Base-by-base conservation (phyloP, 92 coral and sea anemone species). In the Scolanthus callimorphus region DNA sequence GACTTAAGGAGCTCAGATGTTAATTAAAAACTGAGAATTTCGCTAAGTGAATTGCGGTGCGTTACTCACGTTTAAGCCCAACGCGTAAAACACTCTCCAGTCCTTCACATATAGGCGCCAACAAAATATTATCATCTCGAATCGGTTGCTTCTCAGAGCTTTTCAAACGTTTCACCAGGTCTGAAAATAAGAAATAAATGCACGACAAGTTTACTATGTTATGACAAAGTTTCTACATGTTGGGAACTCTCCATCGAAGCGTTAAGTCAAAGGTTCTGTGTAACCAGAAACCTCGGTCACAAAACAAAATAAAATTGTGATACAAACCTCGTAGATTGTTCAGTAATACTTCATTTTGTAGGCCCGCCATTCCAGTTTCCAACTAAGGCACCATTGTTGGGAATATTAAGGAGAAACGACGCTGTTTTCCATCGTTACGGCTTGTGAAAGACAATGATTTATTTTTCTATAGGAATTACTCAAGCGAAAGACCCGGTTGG, bases 51-150 rank as follows among this genome's bases (percentile, higher is more conserved):
- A n/a, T n/a, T n/a, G n/a, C n/a, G n/a, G n/a, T n/a, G n/a, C n/a
- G n/a, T n/a, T n/a, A n/a, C 96, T 87, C 69, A 87, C 96, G 62
- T 80, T 87, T 87, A 29, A 87, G 53, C 21, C 90, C 96, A 22
- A 34, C 71, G 45, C 96, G 66, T 23, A 87, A 63, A 39, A 84
- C 59, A 17, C 54, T 61, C 51, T 87, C 96, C 8, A 87, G 60
- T 17, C 73, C 76, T 45, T 67, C 86, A 46, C 96, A 83, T 20
- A 87, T 23, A n/a, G 79, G 79, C 2, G 78, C 79, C 10, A 87
- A 48, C 2, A 83, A 61, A 20, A 51, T 66, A 37, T 87, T 27
- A 19, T 58, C 86, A 64, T 87, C 96, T 29, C 77, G 55, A 13
- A 87, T 61, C 0, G 96, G 84, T 17, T 76, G 74, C 63, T 87